phyloP scores from a whole-genome alignment of 2,888 invertebrate species.

The Agrotis exclamationis region DNA sequence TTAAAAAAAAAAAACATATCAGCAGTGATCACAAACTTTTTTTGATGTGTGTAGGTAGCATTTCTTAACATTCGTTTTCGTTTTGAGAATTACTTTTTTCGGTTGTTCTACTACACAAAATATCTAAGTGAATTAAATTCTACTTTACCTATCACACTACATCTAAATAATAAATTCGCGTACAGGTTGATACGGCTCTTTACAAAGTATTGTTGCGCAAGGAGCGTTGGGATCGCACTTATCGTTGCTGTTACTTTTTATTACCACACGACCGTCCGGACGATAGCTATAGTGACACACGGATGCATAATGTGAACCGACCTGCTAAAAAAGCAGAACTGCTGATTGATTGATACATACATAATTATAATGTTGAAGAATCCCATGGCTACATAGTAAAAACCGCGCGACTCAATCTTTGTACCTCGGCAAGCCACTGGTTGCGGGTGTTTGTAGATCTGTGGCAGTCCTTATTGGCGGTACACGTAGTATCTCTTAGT shows the following conservation, averaged over 20 bases:
- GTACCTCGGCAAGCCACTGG: too few species aligned
- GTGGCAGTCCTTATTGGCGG: too few species aligned
- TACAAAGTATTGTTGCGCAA: conserved; percentile 56
- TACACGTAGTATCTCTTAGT: too few species aligned
- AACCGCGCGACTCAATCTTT: too few species aligned
- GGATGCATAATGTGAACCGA: conserved; percentile 23
- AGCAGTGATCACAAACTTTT: too few species aligned
- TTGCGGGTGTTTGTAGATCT: too few species aligned
- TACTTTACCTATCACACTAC: too few species aligned
- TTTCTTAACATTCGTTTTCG: neutral
- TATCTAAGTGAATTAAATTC: neutral
- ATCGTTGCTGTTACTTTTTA: conserved; percentile 75
- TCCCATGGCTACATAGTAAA: too few species aligned
- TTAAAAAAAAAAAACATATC: too few species aligned
- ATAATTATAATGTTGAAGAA: too few species aligned
- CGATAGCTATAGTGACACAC: conserved; percentile 49
- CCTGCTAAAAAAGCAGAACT: conserved; percentile 6
- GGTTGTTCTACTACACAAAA: neutral
- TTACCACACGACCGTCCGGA: conserved; percentile 65
- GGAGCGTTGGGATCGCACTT: conserved; percentile 67
- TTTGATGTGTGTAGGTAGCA: too few species aligned
- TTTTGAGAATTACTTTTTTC: neutral
- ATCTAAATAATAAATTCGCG: conserved; percentile 24
- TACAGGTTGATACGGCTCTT: conserved; percentile 11
- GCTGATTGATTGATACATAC: too few species aligned